These are phyloP conservation scores for Kuschelorhynchus macadamiae DNA, from an alignment of 2,888 invertebrate genomes.

Conservation along the genomic window DNA sequence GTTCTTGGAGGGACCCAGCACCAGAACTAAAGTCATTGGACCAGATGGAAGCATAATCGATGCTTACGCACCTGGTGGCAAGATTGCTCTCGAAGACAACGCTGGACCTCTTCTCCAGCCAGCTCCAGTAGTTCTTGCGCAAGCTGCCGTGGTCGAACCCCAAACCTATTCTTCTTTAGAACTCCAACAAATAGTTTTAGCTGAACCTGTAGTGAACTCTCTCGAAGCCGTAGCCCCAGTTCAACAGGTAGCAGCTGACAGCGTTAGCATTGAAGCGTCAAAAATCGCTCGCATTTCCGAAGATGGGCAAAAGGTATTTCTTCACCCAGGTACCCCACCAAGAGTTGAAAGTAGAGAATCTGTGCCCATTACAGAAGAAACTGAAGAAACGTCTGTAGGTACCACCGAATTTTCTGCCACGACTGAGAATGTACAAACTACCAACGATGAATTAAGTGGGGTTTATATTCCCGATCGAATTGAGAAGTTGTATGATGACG, in stretches of 20 bases:
- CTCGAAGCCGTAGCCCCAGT: constrained; percentile 14
- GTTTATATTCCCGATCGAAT: constrained; percentile 59
- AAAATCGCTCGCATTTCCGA: constrained; percentile 18
- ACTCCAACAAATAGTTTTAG: constrained; percentile 7
- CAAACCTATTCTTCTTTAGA: constrained; percentile 4
- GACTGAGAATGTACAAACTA: constrained; percentile 34
- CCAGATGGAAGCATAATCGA: constrained; percentile 57
- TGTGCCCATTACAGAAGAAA: constrained; percentile 35
- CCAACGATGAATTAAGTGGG: constrained; percentile 57
- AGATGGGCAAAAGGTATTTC: constrained; percentile 22
- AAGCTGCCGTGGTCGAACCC: constrained; percentile 22
- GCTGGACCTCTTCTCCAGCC: constrained; percentile 31
- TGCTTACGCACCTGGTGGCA: constrained; percentile 53
- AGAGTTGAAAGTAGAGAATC: constrained; percentile 42
- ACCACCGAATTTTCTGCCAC: constrained; percentile 35
- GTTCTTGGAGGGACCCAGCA: constrained; percentile 56
- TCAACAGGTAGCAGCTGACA: constrained; percentile 2
- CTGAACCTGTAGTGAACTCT: constrained; percentile 17
- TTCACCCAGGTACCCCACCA: constrained; percentile 29
- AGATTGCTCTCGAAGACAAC: constrained; percentile 47
- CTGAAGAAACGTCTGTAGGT: constrained; percentile 28
- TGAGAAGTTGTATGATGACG: constrained; percentile 61
- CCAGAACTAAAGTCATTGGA: constrained; percentile 54
- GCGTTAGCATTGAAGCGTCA: not conserved
- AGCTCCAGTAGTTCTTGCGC: constrained; percentile 42